phyloP scores from a whole-genome alignment of 2,888 invertebrate genomes.

The Nebria brevicollis region DNA sequence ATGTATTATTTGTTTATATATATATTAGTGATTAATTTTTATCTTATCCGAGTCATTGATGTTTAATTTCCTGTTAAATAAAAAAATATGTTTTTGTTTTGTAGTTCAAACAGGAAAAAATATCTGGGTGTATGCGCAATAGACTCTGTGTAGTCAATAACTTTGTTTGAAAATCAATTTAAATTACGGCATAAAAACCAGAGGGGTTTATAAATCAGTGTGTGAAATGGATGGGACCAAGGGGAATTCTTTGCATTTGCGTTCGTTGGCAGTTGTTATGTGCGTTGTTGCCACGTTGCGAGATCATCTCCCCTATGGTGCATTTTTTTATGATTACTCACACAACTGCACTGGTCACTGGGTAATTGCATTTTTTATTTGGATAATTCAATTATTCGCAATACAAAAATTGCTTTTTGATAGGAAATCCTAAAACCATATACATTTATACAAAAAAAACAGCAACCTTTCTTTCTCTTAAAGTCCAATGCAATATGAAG shows the following conservation, averaged over 20 bases:
- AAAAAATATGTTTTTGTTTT: not conserved
- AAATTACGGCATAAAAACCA: constrained; percentile 44
- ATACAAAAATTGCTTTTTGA: too few relatives aligned
- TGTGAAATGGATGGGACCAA: constrained; percentile 34
- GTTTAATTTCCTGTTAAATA: not conserved
- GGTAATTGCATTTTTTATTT: too few relatives aligned
- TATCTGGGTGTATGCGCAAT: not conserved
- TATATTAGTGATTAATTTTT: too few relatives aligned
- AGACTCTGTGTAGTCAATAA: constrained; percentile 36
- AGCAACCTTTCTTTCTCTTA: too few relatives aligned
- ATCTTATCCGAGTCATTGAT: not conserved
- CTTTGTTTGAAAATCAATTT: constrained; percentile 46
- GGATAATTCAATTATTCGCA: too few relatives aligned
- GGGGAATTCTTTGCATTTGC: constrained; percentile 29
- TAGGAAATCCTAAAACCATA: too few relatives aligned
- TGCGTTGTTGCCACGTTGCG: constrained; percentile 33
- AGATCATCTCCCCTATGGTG: not conserved
- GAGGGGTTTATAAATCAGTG: constrained; percentile 43
- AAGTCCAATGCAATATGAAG: too few relatives aligned
- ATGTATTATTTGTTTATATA: too few relatives aligned
- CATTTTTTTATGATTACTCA: not conserved
- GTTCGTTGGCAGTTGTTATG: not conserved
- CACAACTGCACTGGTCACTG: too few relatives aligned
- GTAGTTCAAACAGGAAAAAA: not conserved
- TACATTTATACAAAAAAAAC: too few relatives aligned